Base-by-base conservation (phyloP, 2,888 invertebrate genomes). In the Harpalus rufipes region DNA sequence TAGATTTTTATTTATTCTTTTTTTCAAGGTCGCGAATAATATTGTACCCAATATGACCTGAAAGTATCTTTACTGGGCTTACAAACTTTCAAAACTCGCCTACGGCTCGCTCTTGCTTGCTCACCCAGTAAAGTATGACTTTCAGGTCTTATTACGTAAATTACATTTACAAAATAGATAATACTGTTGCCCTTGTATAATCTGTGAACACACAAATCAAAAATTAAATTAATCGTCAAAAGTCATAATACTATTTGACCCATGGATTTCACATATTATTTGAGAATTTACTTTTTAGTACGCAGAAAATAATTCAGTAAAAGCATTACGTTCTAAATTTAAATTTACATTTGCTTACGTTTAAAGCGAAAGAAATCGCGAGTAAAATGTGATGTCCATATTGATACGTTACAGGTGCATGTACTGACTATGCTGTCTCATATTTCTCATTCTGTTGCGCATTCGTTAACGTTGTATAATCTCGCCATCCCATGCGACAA, bases 381-480 rank as follows among this genome's bases (percentile, higher is more conserved):
- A 32, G 32, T 32, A 32, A 32, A 32, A 32, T 32, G 32, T 51
- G 44, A 51, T 51, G 44, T 12, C 6, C 44, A 51, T 51, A 51
- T 51, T 51, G 44, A 51, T 51, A 51, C 44, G 12, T 51, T 12
- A 10, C 44, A 51, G 12, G 44, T 51, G 44, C 32, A 32, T 32
- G 32, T 32, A 32, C 32, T 3, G 6, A 32, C 32, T 32, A 1
- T 10, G 10, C 2, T 10, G 44, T 10, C 44, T 51, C 44, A 12
- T 51, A 51, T 51, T 51, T 51, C 12, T 51, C 12, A 51, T 51
- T 51, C 4, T 51, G 44, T 51, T 12, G 44, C 8, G 44, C 44
- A 51, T 51, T 51, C 44, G 44, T 51, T 51, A 51, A 59, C 7
- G 59, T 59, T 14, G 59, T 59, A 59, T 59, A 59, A 59, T 59